Evolutionary conservation across 2,888 invertebrate species (phyloP).

Genomic region (Chrysolina oricalcia): DNA sequence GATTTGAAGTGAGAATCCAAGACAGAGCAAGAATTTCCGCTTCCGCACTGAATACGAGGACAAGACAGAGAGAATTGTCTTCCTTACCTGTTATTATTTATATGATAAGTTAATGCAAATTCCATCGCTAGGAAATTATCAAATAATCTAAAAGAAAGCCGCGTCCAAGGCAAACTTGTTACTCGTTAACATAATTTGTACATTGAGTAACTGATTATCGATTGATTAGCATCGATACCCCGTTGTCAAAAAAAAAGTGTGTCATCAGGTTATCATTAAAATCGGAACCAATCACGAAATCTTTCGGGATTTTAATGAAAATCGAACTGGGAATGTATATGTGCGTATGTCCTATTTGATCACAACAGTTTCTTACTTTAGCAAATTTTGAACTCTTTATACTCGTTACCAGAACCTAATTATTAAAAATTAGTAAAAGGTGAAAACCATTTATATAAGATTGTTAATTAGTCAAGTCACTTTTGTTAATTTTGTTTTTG

Average conservation of each 20-base stretch:
- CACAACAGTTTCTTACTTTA: too few relatives aligned
- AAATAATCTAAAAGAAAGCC: conserved; percentile 45
- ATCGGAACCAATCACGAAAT: background rate
- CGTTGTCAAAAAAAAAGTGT: conserved; percentile 14
- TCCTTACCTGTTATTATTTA: background rate
- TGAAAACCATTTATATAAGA: too few relatives aligned
- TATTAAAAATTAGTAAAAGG: too few relatives aligned
- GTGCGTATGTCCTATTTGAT: too few relatives aligned
- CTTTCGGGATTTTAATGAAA: background rate
- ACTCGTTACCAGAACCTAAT: too few relatives aligned
- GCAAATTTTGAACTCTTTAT: too few relatives aligned
- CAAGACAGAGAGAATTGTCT: background rate
- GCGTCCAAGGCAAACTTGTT: conserved; percentile 41
- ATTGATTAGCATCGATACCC: conserved; percentile 2
- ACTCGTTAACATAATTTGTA: conserved; percentile 3
- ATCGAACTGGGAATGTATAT: too few relatives aligned
- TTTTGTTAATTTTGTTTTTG: too few relatives aligned
- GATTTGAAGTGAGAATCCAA: background rate
- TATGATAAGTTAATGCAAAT: background rate
- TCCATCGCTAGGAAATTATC: conserved; percentile 27
- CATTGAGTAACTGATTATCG: conserved; percentile 2
- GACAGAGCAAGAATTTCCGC: background rate
- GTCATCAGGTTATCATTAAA: background rate
- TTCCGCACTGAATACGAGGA: background rate
- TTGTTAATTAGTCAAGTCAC: too few relatives aligned